Percentiles rank a stretch among this genome's conserved stretches.
Evolutionary conservation across 2,888 invertebrate species (phyloP).

Genomic region (Dione vanillae): DNA sequence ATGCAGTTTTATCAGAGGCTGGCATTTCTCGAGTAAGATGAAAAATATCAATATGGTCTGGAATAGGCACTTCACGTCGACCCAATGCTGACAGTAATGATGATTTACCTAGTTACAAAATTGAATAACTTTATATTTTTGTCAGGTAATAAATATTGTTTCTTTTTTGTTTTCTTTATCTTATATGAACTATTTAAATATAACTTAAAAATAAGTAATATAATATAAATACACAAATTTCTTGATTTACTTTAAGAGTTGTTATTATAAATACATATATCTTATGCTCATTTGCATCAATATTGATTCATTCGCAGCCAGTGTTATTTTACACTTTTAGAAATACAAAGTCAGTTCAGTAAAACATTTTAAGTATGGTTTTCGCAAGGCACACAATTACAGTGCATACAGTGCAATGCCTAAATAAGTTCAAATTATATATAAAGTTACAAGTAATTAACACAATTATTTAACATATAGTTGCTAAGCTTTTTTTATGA

Average conservation of each 20-base stretch:
- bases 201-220: background rate
- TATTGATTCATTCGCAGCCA: background rate
- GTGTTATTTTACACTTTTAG: background rate
- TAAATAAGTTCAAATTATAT: background rate
- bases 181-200: background rate
- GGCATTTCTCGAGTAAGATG: conserved; percentile 98
- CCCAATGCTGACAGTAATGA: conserved; percentile 96
- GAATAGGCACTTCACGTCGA: conserved; percentile 97
- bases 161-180: background rate
- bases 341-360: background rate
- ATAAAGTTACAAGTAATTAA: background rate
- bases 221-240: background rate
- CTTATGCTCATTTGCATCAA: no score
- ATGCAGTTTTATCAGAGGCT: conserved; percentile 97
- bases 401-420: background rate
- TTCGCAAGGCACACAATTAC: background rate
- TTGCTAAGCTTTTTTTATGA: background rate
- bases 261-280: no score
- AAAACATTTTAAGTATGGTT: background rate
- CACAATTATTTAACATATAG: background rate
- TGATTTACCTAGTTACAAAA: conserved; percentile 89
- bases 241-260: no score
- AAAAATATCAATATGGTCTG: conserved; percentile 98
- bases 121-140: background rate
- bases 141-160: background rate